phyloP scores from a whole-genome alignment of 1,140 invertebrate genomes.

The Dysdera silvatica region DNA sequence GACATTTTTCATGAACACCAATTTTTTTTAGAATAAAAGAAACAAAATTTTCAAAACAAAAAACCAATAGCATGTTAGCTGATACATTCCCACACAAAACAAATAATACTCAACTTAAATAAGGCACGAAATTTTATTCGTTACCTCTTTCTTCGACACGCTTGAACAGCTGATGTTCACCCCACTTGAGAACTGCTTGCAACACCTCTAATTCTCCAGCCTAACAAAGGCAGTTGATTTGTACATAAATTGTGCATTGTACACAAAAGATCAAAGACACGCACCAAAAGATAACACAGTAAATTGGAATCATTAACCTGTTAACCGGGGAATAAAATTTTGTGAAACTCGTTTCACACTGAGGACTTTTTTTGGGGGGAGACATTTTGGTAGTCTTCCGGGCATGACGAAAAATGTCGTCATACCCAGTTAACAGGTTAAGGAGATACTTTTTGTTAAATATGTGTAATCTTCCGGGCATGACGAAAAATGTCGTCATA shows the following conservation, averaged over 20 bases:
- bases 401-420: neutral
- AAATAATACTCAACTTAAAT: no score
- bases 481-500: no score
- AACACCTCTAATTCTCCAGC: conserved; percentile 81
- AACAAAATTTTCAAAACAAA: no score
- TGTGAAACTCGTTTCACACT: neutral
- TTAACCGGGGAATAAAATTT: neutral
- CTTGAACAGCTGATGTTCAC: conserved; percentile 70
- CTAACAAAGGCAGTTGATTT: conserved; percentile 33
- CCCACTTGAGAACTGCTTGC: conserved; percentile 81
- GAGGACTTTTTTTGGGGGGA: neutral
- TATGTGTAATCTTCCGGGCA: no score
- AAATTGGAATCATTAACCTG: neutral
- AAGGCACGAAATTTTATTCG: neutral
- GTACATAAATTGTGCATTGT: neutral
- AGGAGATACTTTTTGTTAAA: no score
- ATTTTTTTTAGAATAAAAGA: neutral
- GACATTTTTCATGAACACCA: neutral
- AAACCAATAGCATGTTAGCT: no score
- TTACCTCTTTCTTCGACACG: conserved; percentile 71
- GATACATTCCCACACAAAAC: no score
- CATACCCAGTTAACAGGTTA: no score
- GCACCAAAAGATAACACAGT: neutral
- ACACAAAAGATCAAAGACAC: neutral
- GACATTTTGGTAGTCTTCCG: neutral